A percentile compares a stretch with the other conserved stretches of the same genome.
Conservation (phyloP, 1,140 invertebrate genomes). For the Pinna nobilis region DNA sequence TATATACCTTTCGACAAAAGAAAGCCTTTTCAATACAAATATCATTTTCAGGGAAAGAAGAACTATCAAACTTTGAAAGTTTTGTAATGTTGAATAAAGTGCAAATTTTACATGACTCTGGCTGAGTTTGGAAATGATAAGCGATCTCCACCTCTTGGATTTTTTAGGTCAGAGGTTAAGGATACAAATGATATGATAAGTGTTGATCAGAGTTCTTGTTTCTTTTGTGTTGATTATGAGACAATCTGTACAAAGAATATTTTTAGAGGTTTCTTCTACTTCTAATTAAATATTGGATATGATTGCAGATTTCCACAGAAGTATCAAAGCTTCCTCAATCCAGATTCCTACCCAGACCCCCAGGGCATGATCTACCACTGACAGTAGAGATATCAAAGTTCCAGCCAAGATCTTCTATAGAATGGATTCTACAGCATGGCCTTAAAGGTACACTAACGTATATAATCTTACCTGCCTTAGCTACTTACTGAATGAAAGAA, state of each 20-base stretch:
- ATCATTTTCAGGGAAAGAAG: too few species aligned
- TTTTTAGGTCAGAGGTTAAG: too few species aligned
- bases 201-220: too few species aligned
- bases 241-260: background rate
- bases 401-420: slow-evolving; percentile 67
- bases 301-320: slow-evolving; percentile 67
- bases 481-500: background rate
- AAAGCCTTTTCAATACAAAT: too few species aligned
- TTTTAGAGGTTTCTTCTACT: background rate
- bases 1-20: too few species aligned
- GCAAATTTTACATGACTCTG: too few species aligned
- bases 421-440: slow-evolving; percentile 73
- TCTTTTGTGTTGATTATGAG: background rate
- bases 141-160: too few species aligned
- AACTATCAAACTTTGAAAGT: too few species aligned
- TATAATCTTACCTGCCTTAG: background rate
- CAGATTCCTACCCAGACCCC: slow-evolving; percentile 72
- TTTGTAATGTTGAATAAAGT: too few species aligned
- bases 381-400: slow-evolving; percentile 70
- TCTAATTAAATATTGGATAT: background rate
- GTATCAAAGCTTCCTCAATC: slow-evolving; percentile 73
- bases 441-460: slow-evolving; percentile 67
- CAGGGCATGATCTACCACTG: slow-evolving; percentile 73
- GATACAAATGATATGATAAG: too few species aligned
- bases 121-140: too few species aligned